Evolutionary conservation across 2,113 vertebrate species (phyloP).

Genomic region (Piliocolobus tephrosceles): DNA sequence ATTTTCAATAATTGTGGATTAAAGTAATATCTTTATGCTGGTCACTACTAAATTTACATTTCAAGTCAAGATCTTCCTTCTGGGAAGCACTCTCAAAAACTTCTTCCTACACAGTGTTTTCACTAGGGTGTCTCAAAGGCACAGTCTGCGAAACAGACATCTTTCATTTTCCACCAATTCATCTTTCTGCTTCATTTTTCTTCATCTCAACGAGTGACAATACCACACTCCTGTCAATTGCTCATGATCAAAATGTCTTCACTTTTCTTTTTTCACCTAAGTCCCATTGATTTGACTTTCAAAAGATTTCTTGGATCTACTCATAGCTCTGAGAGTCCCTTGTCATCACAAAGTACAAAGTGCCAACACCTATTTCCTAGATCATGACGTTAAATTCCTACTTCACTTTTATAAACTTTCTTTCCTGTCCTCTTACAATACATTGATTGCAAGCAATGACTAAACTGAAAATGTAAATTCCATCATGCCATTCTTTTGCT

Average conservation of each 20-base stretch:
- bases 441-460: background rate
- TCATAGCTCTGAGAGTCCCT: background rate
- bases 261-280: background rate
- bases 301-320: background rate
- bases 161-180: background rate
- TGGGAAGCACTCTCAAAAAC: background rate
- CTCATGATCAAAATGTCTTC: background rate
- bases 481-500: background rate
- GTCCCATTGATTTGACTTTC: background rate
- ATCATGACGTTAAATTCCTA: background rate
- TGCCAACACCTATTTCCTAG: background rate
- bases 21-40: background rate
- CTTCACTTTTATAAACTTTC: background rate
- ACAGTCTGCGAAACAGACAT: background rate
- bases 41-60: background rate
- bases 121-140: background rate
- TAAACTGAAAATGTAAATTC: background rate
- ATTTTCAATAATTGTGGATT: conserved; percentile 1
- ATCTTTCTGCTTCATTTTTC: background rate
- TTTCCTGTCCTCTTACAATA: background rate
- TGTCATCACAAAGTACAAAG: background rate
- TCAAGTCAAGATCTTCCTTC: background rate
- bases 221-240: background rate
- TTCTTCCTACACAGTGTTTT: background rate
- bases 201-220: background rate